Conservation (phyloP, 2,888 invertebrate species). For the Mythimna lalbum region DNA sequence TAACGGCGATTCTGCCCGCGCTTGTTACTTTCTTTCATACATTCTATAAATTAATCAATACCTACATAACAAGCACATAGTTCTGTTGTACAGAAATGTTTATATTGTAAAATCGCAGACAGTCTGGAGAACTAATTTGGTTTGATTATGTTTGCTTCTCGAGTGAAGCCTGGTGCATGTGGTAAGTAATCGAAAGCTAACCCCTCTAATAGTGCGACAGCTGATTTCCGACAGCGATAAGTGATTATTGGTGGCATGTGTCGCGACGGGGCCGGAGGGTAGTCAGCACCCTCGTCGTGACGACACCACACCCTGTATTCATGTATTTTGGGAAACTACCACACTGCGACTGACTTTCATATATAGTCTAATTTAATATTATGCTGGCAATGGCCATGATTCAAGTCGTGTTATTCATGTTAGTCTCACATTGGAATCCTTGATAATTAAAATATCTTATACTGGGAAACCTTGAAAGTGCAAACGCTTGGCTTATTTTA, state of each 20-base stretch:
- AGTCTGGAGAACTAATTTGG: constrained; percentile 14
- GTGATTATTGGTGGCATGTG: constrained; percentile 80
- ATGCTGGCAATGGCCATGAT: neutral
- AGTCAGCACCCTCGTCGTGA: constrained; percentile 55
- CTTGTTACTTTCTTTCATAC: constrained; percentile 57
- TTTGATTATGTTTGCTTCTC: constrained; percentile 47
- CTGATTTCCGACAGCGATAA: constrained; percentile 85
- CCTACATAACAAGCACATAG: constrained; percentile 11
- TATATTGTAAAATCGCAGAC: constrained; percentile 23
- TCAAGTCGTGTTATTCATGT: constrained; percentile 13
- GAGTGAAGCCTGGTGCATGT: constrained; percentile 68
- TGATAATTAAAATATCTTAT: constrained; percentile 14
- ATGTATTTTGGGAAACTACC: constrained; percentile 54
- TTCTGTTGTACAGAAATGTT: constrained; percentile 8
- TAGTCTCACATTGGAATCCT: neutral
- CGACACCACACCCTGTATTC: constrained; percentile 52
- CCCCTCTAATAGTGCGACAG: constrained; percentile 78
- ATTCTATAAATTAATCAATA: constrained; percentile 38
- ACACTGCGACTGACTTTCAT: constrained; percentile 22
- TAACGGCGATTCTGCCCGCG: constrained; percentile 49
- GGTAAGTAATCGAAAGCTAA: constrained; percentile 73
- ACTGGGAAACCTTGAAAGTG: constrained; percentile 46
- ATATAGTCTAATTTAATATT: constrained; percentile 6
- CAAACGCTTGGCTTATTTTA: constrained; percentile 48
- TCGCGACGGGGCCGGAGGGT: constrained; percentile 57